Evolutionary conservation across 2,113 vertebrate species (phyloP), one percentile per base, ranked within the genome.

Genomic region (Chaetorhynchus papuensis): DNA sequence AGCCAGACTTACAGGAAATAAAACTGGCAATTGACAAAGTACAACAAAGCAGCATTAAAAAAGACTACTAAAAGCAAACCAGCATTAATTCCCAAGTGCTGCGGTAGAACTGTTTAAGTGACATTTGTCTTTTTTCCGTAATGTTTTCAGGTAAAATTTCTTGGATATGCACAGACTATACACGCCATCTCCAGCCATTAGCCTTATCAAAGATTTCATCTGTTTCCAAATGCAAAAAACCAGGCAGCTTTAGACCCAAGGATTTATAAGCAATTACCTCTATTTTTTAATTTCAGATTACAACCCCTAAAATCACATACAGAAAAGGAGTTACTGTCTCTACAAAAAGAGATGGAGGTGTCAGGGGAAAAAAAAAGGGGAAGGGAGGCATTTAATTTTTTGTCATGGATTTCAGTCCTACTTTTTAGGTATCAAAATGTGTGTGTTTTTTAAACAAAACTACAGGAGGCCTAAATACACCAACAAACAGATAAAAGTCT

Each of bases 321-420:
- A 15, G 13, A 63, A 72, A 70, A 76, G 26, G 10, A 72, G 17
- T 27, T 52, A 47, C 18, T 12, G 0, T 44, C 52, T 71, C 42
- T 71, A 75, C 31, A 87, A 54, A 71, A 65, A 50, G 33, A 82
- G 12, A 47, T 8, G 5, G 49, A 84, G 10, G 7, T 45, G 7
- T 69, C 6, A 3, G 13, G 17, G 6, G 1, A 0, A 14, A 45
- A 56, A 52, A 52, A 23, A 33, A 12, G 5, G 6, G 6, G 7
- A 2, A 19, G 1, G 2, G 6, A 3, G 4, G 4, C 16, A 50
- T 64, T 81, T 33, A 41, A 53, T 45, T 83, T 76, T 72, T 7
- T 53, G 28, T 63, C 7, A 20, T 10, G 17, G 15, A 72, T 44
- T 94, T 83, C 17, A 83, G 13, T 13, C 45, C 26, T 26, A 35